Percentiles rank a stretch among this genome's conserved stretches.
These are phyloP conservation scores for Paedocypris sp. DNA, from an alignment of 2,113 vertebrate species.

Conservation along the genomic window DNA sequence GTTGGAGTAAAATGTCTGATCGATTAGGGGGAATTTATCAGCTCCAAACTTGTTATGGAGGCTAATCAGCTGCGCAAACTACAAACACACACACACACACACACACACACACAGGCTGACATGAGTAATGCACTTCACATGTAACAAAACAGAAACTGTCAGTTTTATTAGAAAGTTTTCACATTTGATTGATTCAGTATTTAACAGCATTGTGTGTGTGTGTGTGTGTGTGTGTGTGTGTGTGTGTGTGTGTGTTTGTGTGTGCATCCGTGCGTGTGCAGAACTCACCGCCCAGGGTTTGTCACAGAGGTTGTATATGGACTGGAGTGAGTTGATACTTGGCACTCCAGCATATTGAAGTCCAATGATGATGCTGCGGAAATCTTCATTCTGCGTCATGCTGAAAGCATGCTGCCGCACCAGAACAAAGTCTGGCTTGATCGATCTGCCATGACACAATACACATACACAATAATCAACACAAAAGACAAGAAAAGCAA, in stretches of 20 bases:
- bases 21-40: conserved; percentile 91
- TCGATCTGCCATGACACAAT: too few species aligned
- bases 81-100: too few species aligned
- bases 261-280: too few species aligned
- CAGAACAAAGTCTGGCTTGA: conserved; percentile 89
- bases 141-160: conserved; percentile 4
- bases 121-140: too few species aligned
- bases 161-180: not conserved
- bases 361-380: conserved; percentile 87
- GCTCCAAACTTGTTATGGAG: conserved; percentile 79
- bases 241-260: too few species aligned
- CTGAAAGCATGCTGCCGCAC: conserved; percentile 91
- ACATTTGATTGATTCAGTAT: too few species aligned
- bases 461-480: not conserved
- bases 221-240: too few species aligned
- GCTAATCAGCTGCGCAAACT: conserved; percentile 92
- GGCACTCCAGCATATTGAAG: conserved; percentile 88
- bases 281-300: conserved; percentile 89
- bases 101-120: too few species aligned
- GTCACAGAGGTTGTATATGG: conserved; percentile 95
- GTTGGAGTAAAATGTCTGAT: conserved; percentile 94
- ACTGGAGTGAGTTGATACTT: conserved; percentile 87
- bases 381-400: conserved; percentile 96
- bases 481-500: not conserved
- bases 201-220: too few species aligned